These are phyloP conservation scores for Solenopsis fugax DNA, from an alignment of 1,140 invertebrate species.

Conservation along the genomic window DNA sequence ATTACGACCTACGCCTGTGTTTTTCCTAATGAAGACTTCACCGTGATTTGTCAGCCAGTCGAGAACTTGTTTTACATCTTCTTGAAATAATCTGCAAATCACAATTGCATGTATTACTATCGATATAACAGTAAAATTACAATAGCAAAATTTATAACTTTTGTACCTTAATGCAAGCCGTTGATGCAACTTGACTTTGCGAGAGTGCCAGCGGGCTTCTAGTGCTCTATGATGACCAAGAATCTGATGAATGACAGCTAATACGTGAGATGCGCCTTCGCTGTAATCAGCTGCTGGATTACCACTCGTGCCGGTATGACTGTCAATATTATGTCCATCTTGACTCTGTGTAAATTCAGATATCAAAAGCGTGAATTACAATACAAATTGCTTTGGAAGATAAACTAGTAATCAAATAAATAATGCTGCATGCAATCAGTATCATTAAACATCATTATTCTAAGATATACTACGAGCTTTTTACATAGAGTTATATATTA, in stretches of 20 bases:
- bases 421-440: slow-evolving; percentile 32
- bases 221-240: slow-evolving; percentile 96
- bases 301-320: slow-evolving; percentile 88
- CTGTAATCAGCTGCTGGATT: slow-evolving; percentile 98
- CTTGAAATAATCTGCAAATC: slow-evolving; percentile 92
- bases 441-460: not conserved
- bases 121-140: not conserved
- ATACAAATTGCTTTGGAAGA: not conserved
- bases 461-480: slow-evolving; percentile 1
- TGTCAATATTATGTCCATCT: slow-evolving; percentile 83
- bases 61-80: slow-evolving; percentile 97
- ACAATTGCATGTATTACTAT: slow-evolving; percentile 26
- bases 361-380: slow-evolving; percentile 9
- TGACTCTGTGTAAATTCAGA: slow-evolving; percentile 83
- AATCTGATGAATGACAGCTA: slow-evolving; percentile 97
- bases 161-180: slow-evolving; percentile 93
- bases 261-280: slow-evolving; percentile 95
- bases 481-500: not conserved
- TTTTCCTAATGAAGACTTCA: slow-evolving; percentile 99
- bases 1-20: slow-evolving; percentile 98
- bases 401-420: not conserved
- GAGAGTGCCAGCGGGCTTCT: slow-evolving; percentile 97
- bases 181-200: slow-evolving; percentile 97
- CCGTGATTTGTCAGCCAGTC: slow-evolving; percentile 99
- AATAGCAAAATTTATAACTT: not conserved